phyloP scores from a whole-genome alignment of 2,113 vertebrate species.

The Thymallus thymallus region DNA sequence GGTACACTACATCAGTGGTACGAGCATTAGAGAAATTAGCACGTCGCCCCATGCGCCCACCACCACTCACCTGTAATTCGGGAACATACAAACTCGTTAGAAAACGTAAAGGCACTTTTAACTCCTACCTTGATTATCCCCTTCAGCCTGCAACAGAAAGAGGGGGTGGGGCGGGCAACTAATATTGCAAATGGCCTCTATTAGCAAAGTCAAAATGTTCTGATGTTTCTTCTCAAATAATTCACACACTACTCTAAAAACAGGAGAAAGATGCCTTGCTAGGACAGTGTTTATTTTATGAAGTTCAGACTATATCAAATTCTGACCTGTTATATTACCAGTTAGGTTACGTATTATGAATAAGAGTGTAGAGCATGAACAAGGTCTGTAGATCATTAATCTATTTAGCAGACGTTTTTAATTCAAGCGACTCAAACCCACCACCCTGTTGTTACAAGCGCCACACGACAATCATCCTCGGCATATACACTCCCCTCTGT shows the following conservation, averaged over 20 bases:
- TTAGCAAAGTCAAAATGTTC: constrained; percentile 47
- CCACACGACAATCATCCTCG: too few relatives aligned
- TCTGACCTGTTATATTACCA: too few relatives aligned
- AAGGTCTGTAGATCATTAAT: too few relatives aligned
- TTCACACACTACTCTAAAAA: constrained; percentile 17
- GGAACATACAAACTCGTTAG: constrained; percentile 50
- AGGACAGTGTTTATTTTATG: neutral
- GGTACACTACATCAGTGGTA: constrained; percentile 47
- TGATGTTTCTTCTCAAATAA: constrained; percentile 48
- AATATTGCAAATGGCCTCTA: constrained; percentile 64
- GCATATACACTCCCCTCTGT: too few relatives aligned
- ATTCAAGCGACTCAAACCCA: too few relatives aligned
- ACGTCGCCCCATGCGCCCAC: constrained; percentile 32
- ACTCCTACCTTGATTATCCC: constrained; percentile 25
- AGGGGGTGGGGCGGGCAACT: constrained; percentile 28
- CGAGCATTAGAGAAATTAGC: constrained; percentile 68
- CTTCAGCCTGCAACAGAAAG: constrained; percentile 19
- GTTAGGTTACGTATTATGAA: too few relatives aligned
- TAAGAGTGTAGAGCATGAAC: too few relatives aligned
- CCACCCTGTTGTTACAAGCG: too few relatives aligned
- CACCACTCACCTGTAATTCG: constrained; percentile 55
- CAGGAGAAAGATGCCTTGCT: too few relatives aligned
- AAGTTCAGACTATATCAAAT: neutral
- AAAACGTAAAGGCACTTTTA: constrained; percentile 52
- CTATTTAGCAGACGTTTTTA: too few relatives aligned